Base-by-base conservation (phyloP, 2,113 vertebrate species). In the Pseudolaguvia tuberculata region DNA sequence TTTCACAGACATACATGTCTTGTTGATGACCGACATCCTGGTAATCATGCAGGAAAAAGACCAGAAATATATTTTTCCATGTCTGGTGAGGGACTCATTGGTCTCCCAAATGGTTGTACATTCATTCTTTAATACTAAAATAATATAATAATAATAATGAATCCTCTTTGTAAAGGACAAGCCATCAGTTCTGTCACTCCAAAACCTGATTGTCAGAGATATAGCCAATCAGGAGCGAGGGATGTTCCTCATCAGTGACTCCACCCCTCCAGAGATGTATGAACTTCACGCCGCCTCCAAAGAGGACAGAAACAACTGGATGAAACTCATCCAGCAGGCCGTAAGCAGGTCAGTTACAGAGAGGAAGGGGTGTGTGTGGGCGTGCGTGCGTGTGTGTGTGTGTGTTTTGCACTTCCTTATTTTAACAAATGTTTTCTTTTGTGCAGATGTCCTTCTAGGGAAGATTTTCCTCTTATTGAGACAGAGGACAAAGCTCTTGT, bases 221-320 rank as follows among this genome's bases (percentile, higher is more conserved):
- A 95, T 97, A n/a, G 96, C 96, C 86, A 98, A 96, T 89, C 95
- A 97, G 89, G 94, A 97, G 82, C 93, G 94, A 79, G 96, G 96
- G 14, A 93, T 98, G 94, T 98, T 98, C 88, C 89, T 98, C 55
- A 91, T 98, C 84, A 95, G 93, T 1, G 88, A 85, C 75, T 89
- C 92, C 0, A 83, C 90, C 0, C 94, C 94, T 0, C 95, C 96
- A 0, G 93, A 94, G 86, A 98, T 98, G 96, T 97, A 97, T 0
- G 96, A 98, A 86, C 91, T 98, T 18, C 92, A 96, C 13, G 87
- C 92, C 0, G 85, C 92, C 0, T 95, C 95, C 14, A 93, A 93
- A 0, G 94, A 96, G 0, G 93, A 93, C 76, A 87, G 94, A 1
- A 92, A 89, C 77, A 91, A 87, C 74, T 98, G 96, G 96, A 98